Conservation (phyloP, 2,113 vertebrate genomes). For the Silurus glanis region DNA sequence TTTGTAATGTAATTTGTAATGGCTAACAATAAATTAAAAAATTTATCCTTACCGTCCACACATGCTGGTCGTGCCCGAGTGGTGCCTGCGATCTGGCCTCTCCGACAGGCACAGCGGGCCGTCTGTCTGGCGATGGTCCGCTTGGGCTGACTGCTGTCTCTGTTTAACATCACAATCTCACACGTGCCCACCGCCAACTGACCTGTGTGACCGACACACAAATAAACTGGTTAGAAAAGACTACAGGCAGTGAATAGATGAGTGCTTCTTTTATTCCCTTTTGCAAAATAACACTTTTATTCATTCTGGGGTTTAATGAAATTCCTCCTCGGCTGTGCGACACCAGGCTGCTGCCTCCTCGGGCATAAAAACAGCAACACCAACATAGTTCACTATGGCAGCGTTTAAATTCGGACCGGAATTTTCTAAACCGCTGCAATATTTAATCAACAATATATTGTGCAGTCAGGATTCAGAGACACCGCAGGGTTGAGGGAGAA, state of each 20-base stretch:
- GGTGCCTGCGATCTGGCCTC: conserved; percentile 82
- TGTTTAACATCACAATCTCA: conserved; percentile 81
- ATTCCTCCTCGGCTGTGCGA: not conserved
- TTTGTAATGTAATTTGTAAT: not conserved
- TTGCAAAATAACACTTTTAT: conserved; percentile 10
- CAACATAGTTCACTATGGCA: not conserved
- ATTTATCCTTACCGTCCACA: conserved; percentile 73
- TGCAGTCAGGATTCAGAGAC: conserved; percentile 13
- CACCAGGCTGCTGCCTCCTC: not conserved
- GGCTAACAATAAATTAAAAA: not conserved
- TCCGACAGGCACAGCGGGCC: conserved; percentile 79
- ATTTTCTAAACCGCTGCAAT: conserved; percentile 1
- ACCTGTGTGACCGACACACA: conserved; percentile 64
- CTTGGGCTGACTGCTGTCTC: conserved; percentile 79
- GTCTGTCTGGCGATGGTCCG: conserved; percentile 81
- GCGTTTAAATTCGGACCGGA: not conserved
- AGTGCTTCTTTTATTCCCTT: conserved; percentile 10
- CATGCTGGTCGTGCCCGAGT: conserved; percentile 79
- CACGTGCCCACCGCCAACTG: conserved; percentile 81
- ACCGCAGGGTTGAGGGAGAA: conserved; percentile 2
- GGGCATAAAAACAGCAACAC: not conserved
- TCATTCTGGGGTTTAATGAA: conserved; percentile 28
- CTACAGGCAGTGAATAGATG: not conserved
- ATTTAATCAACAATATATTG: conserved; percentile 19
- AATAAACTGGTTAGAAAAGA: conserved; percentile 28